Evolutionary conservation across 2,888 invertebrate species (phyloP).

Genomic region (Patella pellucida): DNA sequence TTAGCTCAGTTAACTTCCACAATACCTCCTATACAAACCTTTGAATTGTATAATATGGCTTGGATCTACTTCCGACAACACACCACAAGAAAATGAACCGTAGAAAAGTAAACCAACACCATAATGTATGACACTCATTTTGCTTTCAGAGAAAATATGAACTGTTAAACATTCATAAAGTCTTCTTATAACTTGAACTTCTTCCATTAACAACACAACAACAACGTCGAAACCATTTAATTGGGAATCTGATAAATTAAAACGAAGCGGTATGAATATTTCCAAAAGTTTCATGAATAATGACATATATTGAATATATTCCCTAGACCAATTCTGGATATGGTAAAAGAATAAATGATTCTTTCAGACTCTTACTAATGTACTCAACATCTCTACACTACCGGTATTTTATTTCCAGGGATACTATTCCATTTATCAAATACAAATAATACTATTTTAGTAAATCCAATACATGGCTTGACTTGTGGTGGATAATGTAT

Average conservation of each 20-base stretch:
- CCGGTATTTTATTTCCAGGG: too few species aligned
- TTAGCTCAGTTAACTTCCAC: too few species aligned
- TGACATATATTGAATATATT: background rate
- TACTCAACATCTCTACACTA: too few species aligned
- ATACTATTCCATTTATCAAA: too few species aligned
- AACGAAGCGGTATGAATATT: background rate
- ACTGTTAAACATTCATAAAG: conserved; percentile 57
- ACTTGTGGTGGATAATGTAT: too few species aligned
- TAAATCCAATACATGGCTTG: too few species aligned
- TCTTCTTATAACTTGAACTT: conserved; percentile 50
- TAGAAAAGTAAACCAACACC: conserved; percentile 58
- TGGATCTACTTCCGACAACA: conserved; percentile 33
- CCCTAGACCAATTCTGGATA: too few species aligned
- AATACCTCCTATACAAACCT: background rate
- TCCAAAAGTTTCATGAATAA: background rate
- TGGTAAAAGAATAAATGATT: too few species aligned
- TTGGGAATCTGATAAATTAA: background rate
- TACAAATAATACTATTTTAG: too few species aligned
- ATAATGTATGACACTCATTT: conserved; percentile 62
- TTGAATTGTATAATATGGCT: background rate
- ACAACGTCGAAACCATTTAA: conserved; percentile 38
- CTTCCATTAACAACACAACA: conserved; percentile 45
- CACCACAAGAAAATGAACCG: conserved; percentile 36
- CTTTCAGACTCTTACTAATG: too few species aligned
- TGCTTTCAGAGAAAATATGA: conserved; percentile 57